phyloP scores from a whole-genome alignment of 2,888 invertebrate genomes.

The Eupithecia abbreviata region DNA sequence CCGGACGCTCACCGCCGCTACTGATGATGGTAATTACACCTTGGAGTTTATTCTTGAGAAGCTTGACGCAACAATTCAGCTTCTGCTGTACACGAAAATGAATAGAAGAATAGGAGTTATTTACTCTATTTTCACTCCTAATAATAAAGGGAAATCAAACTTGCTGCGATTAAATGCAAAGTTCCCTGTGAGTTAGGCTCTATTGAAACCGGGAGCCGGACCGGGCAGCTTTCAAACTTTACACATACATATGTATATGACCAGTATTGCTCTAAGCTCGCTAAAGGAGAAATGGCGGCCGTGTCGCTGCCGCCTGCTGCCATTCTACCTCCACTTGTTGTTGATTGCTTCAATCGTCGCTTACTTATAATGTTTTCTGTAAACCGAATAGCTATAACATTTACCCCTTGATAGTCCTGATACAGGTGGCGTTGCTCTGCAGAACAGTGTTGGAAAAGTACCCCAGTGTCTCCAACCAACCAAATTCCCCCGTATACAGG shows the following conservation, averaged over 20 bases:
- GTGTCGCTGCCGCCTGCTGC: no score
- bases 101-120: not conserved
- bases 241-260: no score
- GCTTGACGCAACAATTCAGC: no score
- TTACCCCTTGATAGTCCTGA: constrained; percentile 81
- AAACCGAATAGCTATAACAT: constrained; percentile 64
- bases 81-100: not conserved
- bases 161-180: no score
- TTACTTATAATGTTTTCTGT: constrained; percentile 1
- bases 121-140: not conserved
- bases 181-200: not conserved
- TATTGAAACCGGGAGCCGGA: no score
- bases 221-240: no score
- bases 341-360: not conserved
- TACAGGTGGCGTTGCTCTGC: constrained; percentile 89
- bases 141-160: not conserved
- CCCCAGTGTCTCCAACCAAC: constrained; percentile 86
- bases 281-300: no score
- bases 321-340: not conserved
- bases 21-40: constrained; percentile 85
- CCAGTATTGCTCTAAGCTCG: no score
- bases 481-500: constrained; percentile 86
- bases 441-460: constrained; percentile 89
- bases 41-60: not conserved
- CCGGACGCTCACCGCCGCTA: constrained; percentile 88